Percentiles rank a stretch among this genome's conserved stretches.
Conservation (phyloP, 2,797 vertebrate genomes). For the Muraenolepis orangiensis region DNA sequence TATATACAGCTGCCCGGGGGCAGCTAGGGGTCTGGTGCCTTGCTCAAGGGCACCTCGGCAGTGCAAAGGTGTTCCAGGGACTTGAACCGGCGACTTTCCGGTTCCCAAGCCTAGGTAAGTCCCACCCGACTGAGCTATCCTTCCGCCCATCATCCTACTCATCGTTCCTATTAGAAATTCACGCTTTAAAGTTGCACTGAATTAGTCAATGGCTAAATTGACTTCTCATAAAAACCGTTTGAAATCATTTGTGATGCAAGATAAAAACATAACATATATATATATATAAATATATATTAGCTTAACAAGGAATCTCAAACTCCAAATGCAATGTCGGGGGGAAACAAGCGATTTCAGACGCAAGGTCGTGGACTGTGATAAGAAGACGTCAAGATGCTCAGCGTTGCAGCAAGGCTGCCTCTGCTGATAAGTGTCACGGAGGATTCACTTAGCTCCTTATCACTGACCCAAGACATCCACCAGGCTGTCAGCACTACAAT, state of each 20-base stretch:
- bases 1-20: too few relatives aligned
- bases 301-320: not conserved
- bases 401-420: not conserved
- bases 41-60: too few relatives aligned
- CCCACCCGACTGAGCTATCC: too few relatives aligned
- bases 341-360: not conserved
- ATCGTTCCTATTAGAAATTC: not conserved
- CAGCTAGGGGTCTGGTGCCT: too few relatives aligned
- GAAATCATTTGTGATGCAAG: not conserved
- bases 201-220: not conserved
- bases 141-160: too few relatives aligned
- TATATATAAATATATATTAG: not conserved
- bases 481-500: slow-evolving; percentile 7
- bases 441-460: slow-evolving; percentile 41
- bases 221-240: not conserved
- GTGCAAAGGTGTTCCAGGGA: too few relatives aligned
- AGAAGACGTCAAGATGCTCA: slow-evolving; percentile 20
- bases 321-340: too few relatives aligned
- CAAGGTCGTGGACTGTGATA: slow-evolving; percentile 4
- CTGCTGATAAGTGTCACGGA: slow-evolving; percentile 17
- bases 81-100: too few relatives aligned
- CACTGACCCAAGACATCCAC: slow-evolving; percentile 22
- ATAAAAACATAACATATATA: not conserved
- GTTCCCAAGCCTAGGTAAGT: too few relatives aligned
- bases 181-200: not conserved